Base-by-base conservation (phyloP, 2,113 vertebrate genomes). In the Motacilla alba region DNA sequence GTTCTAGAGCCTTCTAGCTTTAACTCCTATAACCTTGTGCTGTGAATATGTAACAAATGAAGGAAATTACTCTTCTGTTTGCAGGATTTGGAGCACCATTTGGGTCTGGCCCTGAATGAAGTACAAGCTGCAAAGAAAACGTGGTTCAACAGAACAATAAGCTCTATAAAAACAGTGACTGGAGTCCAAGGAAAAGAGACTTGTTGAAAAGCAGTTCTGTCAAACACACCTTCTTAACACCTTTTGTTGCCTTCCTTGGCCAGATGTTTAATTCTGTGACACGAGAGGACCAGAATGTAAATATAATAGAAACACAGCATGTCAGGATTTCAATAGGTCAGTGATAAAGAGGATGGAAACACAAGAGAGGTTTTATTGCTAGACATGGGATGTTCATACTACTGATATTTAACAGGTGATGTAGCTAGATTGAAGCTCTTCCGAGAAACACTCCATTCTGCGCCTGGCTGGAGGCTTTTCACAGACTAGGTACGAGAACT, bases 91-190 rank as follows among this genome's bases (percentile, higher is more conserved):
- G 99, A 99, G 96, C 99, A 99, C 73, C 99, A 99, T 94, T 97
- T 99, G 97, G 99, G 99, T 92, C 98, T 99, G 86, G 99, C 99
- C 41, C 97, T 99, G 73, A 99, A 98, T 11, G 99, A 99, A 97
- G 99, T 99, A 22, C 99, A 99, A 97, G 99, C 99, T 11, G 99
- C 99, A 95, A 99, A 99, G 98, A 99, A 99, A 98, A 99, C 99
- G 9, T 99, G 99, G 99, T 99, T 99, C 98, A 99, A 99, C 98
- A 98, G 99, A 96, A 99, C 99, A 14, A 98, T 99, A 94, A 99
- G 98, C 97, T 99, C 99, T 97, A 99, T 99, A 97, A 99, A 99
- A 98, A 99, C 99, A 7, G 99, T 98, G 87, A 99, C 99, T 6
- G 99, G 99, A 75, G 98, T 98, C 81, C 99, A 99, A 98, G 99